Evolutionary conservation across 2,113 vertebrate species (phyloP).

Genomic region (Pelvicachromis taeniatus): DNA sequence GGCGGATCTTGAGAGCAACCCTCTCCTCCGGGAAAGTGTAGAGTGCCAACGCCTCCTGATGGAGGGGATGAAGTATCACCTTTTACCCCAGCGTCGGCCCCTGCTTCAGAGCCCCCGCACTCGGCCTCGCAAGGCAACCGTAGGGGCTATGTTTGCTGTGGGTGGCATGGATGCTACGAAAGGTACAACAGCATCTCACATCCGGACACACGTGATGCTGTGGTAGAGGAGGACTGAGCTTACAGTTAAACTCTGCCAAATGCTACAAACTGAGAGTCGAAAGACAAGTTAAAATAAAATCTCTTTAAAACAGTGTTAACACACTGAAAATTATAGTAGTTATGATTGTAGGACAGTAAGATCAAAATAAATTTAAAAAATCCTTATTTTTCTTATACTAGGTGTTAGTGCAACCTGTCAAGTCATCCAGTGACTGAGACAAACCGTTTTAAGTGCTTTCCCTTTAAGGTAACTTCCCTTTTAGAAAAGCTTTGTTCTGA

Average conservation of each 20-base stretch:
- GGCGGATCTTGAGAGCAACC: conserved; percentile 92
- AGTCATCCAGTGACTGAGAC: neutral
- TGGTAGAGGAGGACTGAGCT: neutral
- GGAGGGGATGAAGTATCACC: conserved; percentile 99
- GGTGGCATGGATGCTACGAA: conserved; percentile 98
- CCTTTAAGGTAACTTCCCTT: neutral
- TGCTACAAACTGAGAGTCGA: neutral
- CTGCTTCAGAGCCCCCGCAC: conserved; percentile 95
- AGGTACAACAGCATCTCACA: conserved; percentile 53
- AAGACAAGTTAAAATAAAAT: neutral
- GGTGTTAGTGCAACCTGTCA: neutral
- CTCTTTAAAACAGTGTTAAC: neutral
- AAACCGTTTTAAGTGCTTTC: neutral
- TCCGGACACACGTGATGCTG: neutral
- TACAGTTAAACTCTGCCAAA: neutral
- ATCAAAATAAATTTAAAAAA: neutral
- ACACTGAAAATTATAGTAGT: neutral
- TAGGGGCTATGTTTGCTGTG: conserved; percentile 91
- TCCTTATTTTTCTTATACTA: neutral
- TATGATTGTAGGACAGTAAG: neutral
- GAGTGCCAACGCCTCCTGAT: conserved; percentile 96
- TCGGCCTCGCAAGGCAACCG: conserved; percentile 93
- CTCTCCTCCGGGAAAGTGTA: conserved; percentile 89
- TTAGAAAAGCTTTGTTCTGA: neutral
- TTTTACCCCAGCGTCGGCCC: conserved; percentile 89